Evolutionary conservation across 2,797 vertebrate genomes (phyloP).

Genomic region (Channallabes apus): DNA sequence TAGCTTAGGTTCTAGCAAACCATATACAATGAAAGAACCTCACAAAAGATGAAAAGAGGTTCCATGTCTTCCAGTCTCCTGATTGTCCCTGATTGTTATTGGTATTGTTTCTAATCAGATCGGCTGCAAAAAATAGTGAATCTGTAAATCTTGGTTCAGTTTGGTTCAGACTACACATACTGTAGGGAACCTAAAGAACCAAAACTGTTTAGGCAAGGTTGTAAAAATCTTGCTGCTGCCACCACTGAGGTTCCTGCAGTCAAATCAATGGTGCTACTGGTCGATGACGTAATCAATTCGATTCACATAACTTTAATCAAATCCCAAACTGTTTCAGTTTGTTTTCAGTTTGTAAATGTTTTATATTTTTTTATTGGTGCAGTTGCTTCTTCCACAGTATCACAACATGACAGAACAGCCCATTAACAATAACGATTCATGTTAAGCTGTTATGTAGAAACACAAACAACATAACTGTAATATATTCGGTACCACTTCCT

Average conservation of each 20-base stretch:
- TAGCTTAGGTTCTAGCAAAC: not conserved
- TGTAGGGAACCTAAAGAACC: not conserved
- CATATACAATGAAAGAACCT: not conserved
- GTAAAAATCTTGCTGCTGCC: not conserved
- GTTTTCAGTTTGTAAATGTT: not conserved
- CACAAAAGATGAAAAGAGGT: not conserved
- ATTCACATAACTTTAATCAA: not conserved
- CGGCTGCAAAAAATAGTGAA: not conserved
- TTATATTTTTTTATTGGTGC: not conserved
- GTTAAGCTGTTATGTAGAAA: not conserved
- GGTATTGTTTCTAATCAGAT: not conserved
- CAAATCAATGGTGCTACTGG: not conserved
- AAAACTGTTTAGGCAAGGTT: not conserved
- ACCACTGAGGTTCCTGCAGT: not conserved
- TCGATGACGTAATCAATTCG: not conserved
- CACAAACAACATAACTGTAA: not conserved
- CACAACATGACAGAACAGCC: not conserved
- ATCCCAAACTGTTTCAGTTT: not conserved
- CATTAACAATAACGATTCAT: not conserved
- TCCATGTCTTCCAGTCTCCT: not conserved
- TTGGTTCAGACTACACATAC: too few relatives aligned
- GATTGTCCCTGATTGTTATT: not conserved
- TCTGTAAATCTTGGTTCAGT: not conserved
- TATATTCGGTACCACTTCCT: slow-evolving; percentile 5
- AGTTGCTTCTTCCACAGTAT: not conserved